Base-by-base conservation (phyloP, 1,140 invertebrate genomes). In the Muscidifurax raptorellus region DNA sequence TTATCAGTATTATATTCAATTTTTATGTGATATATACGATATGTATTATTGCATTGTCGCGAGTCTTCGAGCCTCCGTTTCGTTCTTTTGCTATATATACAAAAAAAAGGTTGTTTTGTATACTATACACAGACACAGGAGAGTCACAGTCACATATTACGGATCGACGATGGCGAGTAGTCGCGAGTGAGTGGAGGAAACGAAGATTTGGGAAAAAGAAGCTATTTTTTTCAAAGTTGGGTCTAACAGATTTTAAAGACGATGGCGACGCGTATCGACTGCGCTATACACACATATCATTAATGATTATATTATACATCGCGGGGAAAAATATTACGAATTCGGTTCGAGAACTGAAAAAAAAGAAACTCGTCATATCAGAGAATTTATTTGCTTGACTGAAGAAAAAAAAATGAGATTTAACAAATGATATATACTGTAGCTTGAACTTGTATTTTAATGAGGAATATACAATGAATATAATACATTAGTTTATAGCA, bases 401-500 rank as follows among this genome's bases (percentile, higher is more conserved):
- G 83, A 84, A 47, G 1, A 18, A 67, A 28, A 2, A 74, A 36
- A 32, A 59, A 59, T 12, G 52, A 59, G 52, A 59, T 59, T 59
- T 59, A 59, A 59, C 52, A 59, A 59, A 59, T 59, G 44, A 80
- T n/a, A 84, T 85, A 81, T 77, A 85, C 83, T 81, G 72, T 85
- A 85, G 83, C 30, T 81, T 84, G 25, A 67, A 75, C 18, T 59
- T 80, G 71, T 84, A 84, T 80, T 84, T 84, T 78, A 80, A 75
- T 80, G 77, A 32, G 15, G 18, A 81, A 25, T 72, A 72, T 81
- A 81, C 64, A 81, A 18, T 28, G n/a, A 79, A n/a, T 77, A 77
- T 30, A 9, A 78, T 52, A 25, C 72, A 64, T 47, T 59, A 82
- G 36, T 71, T 64, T 47, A n/a, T n/a, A 44, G 36, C 36, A 28